Percentiles rank a stretch among this genome's conserved stretches.
Evolutionary conservation across 2,797 vertebrate genomes (phyloP).

Genomic region (Aviceda cuculoides): DNA sequence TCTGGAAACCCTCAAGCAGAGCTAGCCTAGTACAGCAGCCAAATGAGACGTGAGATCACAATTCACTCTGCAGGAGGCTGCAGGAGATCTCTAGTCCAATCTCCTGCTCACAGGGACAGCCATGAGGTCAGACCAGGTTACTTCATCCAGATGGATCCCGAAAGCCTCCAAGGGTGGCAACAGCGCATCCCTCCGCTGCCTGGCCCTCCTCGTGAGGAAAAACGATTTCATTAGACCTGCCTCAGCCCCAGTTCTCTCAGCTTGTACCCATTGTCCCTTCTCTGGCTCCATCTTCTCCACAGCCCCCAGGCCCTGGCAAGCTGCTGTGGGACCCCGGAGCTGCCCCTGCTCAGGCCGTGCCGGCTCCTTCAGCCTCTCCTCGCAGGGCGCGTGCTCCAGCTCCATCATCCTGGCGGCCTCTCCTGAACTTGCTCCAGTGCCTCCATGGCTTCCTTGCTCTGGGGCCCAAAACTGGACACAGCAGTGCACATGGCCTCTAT

Average conservation of each 20-base stretch:
- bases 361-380: not conserved
- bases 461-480: not conserved
- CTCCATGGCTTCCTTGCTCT: not conserved
- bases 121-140: not conserved
- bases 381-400: accelerated
- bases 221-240: not conserved
- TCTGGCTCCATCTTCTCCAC: not conserved
- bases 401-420: too few species aligned
- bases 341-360: not conserved
- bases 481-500: not conserved
- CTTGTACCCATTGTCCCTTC: not conserved
- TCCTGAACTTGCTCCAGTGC: not conserved
- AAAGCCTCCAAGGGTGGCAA: not conserved
- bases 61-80: too few species aligned
- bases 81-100: not conserved
- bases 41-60: too few species aligned
- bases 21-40: not conserved
- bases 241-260: not conserved
- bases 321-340: not conserved
- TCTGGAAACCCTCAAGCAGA: not conserved
- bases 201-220: not conserved
- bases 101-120: not conserved
- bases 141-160: not conserved
- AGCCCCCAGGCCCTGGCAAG: not conserved
- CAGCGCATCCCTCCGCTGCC: too few species aligned